Base-by-base conservation (phyloP, 2,797 vertebrate genomes). In the Poeciliopsis presidionis region DNA sequence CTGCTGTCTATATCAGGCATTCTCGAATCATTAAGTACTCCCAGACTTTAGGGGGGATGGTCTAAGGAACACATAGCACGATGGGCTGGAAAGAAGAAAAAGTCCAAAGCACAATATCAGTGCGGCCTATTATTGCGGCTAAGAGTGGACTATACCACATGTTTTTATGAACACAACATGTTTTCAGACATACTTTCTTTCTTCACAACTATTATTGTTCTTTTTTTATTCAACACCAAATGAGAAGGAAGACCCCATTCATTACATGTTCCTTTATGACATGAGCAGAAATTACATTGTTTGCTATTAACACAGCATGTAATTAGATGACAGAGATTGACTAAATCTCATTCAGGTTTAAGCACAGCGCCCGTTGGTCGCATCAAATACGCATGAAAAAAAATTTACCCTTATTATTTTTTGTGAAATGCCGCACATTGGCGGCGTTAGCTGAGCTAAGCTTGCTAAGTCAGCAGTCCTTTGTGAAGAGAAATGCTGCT, bases 1-100 rank as follows among this genome's bases (percentile, higher is more conserved):
- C 86, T 78, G 86, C 90, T 61, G 88, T 91, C 92, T 90, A 75
- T 92, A 92, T 85, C 86, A 76, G 81, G 81, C 87, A 69, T 84
- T 33, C 79, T 72, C 74, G n/a, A 76, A 88, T 91, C 88, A 92
- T 92, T 92, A 91, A 89, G 91, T 70, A 79, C 84, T 77, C 33
- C 80, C 74, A 65, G 83, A 73, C 74, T 20, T 9, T 46, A 73
- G 72, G 67, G 3, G 18, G 86, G 88, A 84, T 84, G 45, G 49
- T 81, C 47, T 81, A 67, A 81, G 73, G 25, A 36, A 49, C 74
- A 49, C 74, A 14, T 25, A 69, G 46, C 41, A 7, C 43, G 33
- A 57, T 16, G 8, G 18, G 25, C 12, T 41, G 28, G 57, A 47
- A 33, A 30, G 67, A 30, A 14, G 59, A 87, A 4, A 59, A 55